Evolutionary conservation across 2,888 invertebrate species (phyloP), one percentile per base, ranked within the genome.

Genomic region (Drosophila subquinaria): DNA sequence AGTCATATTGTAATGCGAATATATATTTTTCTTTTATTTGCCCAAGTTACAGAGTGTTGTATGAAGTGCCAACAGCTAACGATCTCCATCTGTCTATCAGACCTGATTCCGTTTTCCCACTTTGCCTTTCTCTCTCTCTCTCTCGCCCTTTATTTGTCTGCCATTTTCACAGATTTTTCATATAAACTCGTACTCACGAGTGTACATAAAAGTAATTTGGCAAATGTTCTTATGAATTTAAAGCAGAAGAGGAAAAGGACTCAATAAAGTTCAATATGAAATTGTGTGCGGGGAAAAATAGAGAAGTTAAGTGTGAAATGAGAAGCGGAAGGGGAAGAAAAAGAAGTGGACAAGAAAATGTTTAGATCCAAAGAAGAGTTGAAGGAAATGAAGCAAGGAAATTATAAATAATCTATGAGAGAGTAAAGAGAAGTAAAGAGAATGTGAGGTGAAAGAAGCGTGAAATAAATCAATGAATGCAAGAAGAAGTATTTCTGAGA

Each of bases 11-110:
- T 48, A 73, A 67, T 74, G 69, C 48, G 48, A 59, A 57, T 48
- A 9, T 30, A 57, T 48, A 27, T 30, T 73, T 61, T 77, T 53
- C 61, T 59, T 79, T 65, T 75, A 79, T 76, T 79, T 74, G 42
- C 65, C 48, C 72, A 66, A 66, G 38, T 45, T 66, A 50, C 45
- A 27, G 23, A 45, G 13, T 27, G 60, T 48, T 35, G 62, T 45
- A 70, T 70, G 57, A 57, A 76, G 64, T 69, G 75, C 53, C 61
- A 69, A 65, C 79, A 57, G 57, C 65, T 45, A 74, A 56, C 61
- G 61, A 67, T 62, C 62, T 55, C 57, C 36, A 33, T 13, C 51
- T 67, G 45, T 65, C 66, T 59, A 43, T 53, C 20, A 57, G 76
- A 51, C 40, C 36, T 33, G n/a, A 27, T 57, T 64, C 38, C 57